Evolutionary conservation across 2,888 invertebrate species (phyloP).

Genomic region (Trypoxylon attenuatum): DNA sequence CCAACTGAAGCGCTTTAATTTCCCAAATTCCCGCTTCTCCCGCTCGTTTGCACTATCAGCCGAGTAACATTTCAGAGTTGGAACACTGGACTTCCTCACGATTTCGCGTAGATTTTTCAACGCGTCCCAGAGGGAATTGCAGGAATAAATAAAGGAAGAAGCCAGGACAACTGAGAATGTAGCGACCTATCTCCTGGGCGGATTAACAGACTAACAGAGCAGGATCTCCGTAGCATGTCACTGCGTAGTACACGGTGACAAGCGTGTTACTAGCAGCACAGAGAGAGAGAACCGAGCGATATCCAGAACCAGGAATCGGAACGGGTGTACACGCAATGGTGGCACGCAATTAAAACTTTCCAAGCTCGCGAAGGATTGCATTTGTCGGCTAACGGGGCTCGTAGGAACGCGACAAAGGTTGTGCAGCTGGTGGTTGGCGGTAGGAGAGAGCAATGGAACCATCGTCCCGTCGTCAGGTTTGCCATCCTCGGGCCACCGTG

Average conservation of each 20-base stretch:
- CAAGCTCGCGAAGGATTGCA: conserved; percentile 12
- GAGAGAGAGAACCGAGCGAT: neutral
- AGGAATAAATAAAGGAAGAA: neutral
- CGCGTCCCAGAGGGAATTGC: neutral
- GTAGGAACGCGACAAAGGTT: conserved; percentile 26
- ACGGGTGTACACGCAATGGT: neutral
- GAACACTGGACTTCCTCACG: too few species aligned
- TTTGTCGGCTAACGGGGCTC: conserved; percentile 4
- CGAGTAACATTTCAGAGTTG: too few species aligned
- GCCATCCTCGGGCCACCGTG: conserved; percentile 24
- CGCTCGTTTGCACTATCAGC: too few species aligned
- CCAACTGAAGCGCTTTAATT: too few species aligned
- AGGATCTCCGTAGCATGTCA: too few species aligned
- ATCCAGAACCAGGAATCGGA: neutral
- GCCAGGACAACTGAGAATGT: too few species aligned
- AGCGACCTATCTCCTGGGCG: too few species aligned
- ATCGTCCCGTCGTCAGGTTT: too few species aligned
- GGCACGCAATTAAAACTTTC: conserved; percentile 35
- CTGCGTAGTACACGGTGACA: too few species aligned
- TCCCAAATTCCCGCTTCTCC: too few species aligned
- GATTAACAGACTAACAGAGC: too few species aligned
- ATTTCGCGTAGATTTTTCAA: neutral
- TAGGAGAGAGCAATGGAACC: neutral
- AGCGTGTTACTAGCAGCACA: too few species aligned
- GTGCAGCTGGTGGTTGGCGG: conserved; percentile 9